Conservation (phyloP, 2,797 vertebrate genomes). For the Acomys russatus region DNA sequence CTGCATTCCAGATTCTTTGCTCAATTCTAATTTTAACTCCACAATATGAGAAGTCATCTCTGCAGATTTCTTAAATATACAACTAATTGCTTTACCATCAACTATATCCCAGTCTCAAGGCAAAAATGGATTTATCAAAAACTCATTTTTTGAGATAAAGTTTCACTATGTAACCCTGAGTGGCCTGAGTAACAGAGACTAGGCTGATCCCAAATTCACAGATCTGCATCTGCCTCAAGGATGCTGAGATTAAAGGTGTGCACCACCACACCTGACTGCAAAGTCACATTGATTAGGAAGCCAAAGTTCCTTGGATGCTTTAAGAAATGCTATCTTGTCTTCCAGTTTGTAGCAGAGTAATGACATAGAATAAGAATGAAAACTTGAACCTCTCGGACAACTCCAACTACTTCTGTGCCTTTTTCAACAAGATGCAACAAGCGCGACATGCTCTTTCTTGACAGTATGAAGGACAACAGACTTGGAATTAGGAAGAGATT, state of each 20-base stretch:
- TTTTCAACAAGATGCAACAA: background rate
- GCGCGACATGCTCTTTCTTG: background rate
- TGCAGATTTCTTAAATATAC: background rate
- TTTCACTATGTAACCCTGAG: background rate
- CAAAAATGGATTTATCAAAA: background rate
- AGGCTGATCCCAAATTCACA: background rate
- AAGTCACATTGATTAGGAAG: conserved; percentile 37
- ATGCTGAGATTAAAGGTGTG: background rate
- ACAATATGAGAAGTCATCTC: conserved; percentile 19
- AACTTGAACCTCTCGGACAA: background rate
- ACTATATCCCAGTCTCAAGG: background rate
- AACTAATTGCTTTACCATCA: conserved; percentile 16
- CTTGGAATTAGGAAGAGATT: conserved; percentile 32
- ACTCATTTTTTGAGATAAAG: background rate
- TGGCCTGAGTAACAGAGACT: background rate
- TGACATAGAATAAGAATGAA: background rate
- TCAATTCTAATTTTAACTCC: conserved; percentile 6
- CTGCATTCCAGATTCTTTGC: background rate
- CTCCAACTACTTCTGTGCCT: background rate
- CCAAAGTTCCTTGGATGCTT: background rate
- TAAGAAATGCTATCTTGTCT: background rate
- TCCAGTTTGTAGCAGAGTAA: background rate
- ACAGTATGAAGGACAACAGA: background rate
- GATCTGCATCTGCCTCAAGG: background rate
- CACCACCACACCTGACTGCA: background rate